A percentile compares a stretch with the other conserved stretches of the same genome.
Evolutionary conservation across 2,113 vertebrate genomes (phyloP).

Genomic region (Chionodraco myersi): DNA sequence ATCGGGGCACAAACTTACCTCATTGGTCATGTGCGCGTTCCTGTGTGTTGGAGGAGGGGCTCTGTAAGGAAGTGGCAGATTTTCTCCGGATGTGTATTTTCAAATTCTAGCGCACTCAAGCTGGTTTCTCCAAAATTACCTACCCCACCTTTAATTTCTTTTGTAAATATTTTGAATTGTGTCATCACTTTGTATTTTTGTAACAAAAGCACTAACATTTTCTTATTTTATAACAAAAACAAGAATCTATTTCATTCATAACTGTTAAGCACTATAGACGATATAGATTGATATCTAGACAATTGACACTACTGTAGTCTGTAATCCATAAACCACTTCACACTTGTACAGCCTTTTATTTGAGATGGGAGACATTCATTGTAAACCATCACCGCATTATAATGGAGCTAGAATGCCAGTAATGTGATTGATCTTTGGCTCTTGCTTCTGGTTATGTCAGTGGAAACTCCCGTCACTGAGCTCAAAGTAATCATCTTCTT

Average conservation of each 20-base stretch:
- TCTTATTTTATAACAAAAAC: background rate
- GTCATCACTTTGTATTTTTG: background rate
- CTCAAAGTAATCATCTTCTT: background rate
- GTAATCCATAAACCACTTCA: background rate
- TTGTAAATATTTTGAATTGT: background rate
- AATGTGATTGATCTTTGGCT: background rate
- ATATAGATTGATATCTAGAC: background rate
- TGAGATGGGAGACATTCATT: background rate
- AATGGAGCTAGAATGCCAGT: background rate
- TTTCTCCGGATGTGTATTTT: too few relatives aligned
- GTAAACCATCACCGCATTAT: background rate
- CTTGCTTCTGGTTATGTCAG: background rate
- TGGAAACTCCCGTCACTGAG: background rate
- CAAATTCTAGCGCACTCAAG: too few relatives aligned
- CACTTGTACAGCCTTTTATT: background rate
- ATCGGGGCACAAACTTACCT: too few relatives aligned
- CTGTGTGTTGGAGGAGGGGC: too few relatives aligned
- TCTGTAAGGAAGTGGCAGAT: too few relatives aligned
- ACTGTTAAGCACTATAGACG: background rate
- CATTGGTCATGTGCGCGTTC: too few relatives aligned
- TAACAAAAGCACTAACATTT: background rate
- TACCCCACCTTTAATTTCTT: background rate
- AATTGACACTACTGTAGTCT: background rate
- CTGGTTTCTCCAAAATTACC: too few relatives aligned
- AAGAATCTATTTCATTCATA: background rate